These are phyloP conservation scores for Porites rus DNA, from an alignment of 92 coral and sea anemone species.

Conservation along the genomic window DNA sequence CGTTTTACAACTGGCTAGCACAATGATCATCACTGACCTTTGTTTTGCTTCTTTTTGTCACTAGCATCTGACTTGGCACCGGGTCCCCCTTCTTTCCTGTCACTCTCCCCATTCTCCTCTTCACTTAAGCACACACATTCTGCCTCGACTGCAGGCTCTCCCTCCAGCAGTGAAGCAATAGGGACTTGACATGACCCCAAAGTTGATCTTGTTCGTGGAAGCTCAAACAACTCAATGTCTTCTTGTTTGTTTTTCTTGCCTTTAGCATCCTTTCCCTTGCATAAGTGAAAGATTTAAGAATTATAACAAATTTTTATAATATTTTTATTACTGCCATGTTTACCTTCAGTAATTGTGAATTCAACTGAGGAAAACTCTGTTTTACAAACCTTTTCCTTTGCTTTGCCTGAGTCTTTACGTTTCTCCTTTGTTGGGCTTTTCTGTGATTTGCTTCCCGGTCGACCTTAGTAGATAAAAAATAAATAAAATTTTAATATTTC, in stretches of 20 bases:
- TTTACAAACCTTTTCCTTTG: slow-evolving; percentile 53
- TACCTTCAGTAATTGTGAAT: neutral
- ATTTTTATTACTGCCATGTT: neutral
- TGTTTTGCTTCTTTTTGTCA: slow-evolving; percentile 78
- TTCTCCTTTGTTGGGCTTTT: slow-evolving; percentile 60
- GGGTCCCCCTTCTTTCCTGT: slow-evolving; percentile 42
- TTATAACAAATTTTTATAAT: neutral
- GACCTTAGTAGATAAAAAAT: slow-evolving; percentile 42
- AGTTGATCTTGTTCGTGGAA: slow-evolving; percentile 80
- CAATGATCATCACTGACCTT: slow-evolving; percentile 57
- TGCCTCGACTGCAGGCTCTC: slow-evolving; percentile 71
- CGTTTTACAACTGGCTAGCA: neutral
- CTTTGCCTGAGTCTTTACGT: slow-evolving; percentile 62
- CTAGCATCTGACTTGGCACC: slow-evolving; percentile 63
- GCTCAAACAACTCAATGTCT: slow-evolving; percentile 87
- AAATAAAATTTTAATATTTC: too few relatives aligned
- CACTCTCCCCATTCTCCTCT: slow-evolving; percentile 36
- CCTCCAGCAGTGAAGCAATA: slow-evolving; percentile 81
- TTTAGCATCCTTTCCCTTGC: slow-evolving; percentile 75
- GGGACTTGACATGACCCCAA: slow-evolving; percentile 86
- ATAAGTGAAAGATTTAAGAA: neutral
- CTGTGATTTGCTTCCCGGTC: slow-evolving; percentile 73
- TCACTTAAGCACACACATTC: slow-evolving; percentile 66
- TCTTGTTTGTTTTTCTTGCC: slow-evolving; percentile 90
- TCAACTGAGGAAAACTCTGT: neutral